phyloP scores from a whole-genome alignment of 2,113 vertebrate species.

The Phycodurus eques region DNA sequence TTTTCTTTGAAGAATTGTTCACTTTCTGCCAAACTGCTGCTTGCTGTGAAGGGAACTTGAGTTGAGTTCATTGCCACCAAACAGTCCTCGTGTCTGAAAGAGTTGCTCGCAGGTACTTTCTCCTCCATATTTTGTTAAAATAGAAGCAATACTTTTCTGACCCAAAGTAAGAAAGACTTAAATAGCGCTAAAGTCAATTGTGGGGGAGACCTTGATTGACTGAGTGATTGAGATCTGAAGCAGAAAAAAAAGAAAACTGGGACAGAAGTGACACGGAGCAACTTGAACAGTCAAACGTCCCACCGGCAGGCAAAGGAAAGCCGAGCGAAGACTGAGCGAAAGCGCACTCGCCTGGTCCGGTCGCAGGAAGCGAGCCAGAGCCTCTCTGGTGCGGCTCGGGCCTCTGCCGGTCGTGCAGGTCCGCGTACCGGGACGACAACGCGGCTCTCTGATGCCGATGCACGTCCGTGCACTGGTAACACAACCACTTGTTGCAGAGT shows the following conservation, averaged over 20 bases:
- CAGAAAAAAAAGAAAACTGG: background rate
- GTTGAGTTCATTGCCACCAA: too few relatives aligned
- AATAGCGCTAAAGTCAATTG: too few relatives aligned
- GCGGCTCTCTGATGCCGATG: slow-evolving; percentile 69
- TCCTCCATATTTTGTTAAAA: too few relatives aligned
- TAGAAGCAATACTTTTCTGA: too few relatives aligned
- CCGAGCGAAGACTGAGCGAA: background rate
- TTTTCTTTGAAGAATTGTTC: too few relatives aligned
- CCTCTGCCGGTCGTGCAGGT: slow-evolving; percentile 59
- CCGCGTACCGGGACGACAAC: slow-evolving; percentile 40
- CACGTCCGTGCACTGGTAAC: slow-evolving; percentile 78
- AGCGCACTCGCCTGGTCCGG: slow-evolving; percentile 56
- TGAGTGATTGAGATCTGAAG: background rate
- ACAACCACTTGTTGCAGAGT: slow-evolving; percentile 80
- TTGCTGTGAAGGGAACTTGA: too few relatives aligned
- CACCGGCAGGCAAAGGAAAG: background rate
- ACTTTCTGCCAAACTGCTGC: too few relatives aligned
- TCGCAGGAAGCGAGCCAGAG: slow-evolving; percentile 47
- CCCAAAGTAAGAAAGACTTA: too few relatives aligned
- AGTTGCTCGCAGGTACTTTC: too few relatives aligned
- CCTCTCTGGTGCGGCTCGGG: slow-evolving; percentile 58
- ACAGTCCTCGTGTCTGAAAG: too few relatives aligned
- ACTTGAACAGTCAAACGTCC: slow-evolving; percentile 14
- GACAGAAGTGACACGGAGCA: slow-evolving; percentile 3
- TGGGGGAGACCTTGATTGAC: too few relatives aligned